phyloP scores from a whole-genome alignment of 2,113 vertebrate genomes.

The Tyrannus savana region DNA sequence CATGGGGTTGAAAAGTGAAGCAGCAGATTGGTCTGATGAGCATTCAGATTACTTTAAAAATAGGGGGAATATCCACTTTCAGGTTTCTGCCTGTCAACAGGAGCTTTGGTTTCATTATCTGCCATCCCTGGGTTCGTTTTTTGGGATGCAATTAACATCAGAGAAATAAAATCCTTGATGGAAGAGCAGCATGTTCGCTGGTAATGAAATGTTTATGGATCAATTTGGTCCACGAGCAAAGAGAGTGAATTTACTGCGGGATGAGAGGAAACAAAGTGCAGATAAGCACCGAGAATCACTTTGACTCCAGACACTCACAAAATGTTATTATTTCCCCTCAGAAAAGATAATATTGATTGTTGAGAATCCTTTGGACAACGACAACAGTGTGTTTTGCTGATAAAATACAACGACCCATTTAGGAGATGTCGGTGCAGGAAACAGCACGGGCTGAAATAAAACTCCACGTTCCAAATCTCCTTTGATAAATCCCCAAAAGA shows the following conservation, averaged over 20 bases:
- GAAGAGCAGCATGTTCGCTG: conserved; percentile 19
- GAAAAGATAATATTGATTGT: conserved; percentile 30
- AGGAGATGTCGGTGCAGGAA: background rate
- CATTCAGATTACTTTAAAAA: background rate
- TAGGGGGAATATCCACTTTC: background rate
- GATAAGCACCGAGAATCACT: background rate
- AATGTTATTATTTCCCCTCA: background rate
- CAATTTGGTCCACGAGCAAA: conserved; percentile 58
- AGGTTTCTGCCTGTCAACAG: background rate
- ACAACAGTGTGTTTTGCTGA: conserved; percentile 6
- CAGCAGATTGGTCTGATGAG: background rate
- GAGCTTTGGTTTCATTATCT: conserved; percentile 16
- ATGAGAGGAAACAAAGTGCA: conserved; percentile 27
- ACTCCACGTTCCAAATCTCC: background rate
- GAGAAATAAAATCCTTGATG: conserved; percentile 25
- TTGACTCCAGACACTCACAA: background rate
- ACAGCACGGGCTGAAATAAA: background rate
- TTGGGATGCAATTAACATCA: conserved; percentile 26
- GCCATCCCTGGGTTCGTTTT: background rate
- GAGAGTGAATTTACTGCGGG: conserved; percentile 38
- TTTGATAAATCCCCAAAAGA: background rate
- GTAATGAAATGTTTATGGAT: conserved; percentile 71
- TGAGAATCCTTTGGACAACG: conserved; percentile 5
- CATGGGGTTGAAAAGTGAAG: background rate
- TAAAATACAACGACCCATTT: background rate